Evolutionary conservation across 2,797 vertebrate species (phyloP), one percentile per base, ranked within the genome.

Genomic region (Megaceryle alcyon): DNA sequence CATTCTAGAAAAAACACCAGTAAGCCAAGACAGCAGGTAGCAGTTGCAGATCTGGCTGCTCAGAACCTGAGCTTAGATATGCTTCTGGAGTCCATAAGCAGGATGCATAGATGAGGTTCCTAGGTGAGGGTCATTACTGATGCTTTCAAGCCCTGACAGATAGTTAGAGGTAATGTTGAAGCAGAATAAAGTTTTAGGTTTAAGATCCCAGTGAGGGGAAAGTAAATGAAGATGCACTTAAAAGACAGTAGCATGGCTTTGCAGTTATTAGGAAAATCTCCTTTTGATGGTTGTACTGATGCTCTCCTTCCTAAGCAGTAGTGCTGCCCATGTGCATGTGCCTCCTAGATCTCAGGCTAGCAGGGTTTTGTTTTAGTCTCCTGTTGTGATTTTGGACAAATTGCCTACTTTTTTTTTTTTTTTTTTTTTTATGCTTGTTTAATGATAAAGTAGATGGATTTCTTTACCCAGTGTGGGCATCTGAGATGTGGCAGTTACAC

Each of bases 81-180:
- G 11, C 39, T 41, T 76, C 28, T 70, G 71, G 46, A 22, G 31
- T 48, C 39, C 44, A 17, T 14, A 22, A 51, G 31, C 19, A 65
- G 10, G 4, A 17, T 43, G 31, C 0, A 0, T 21, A 19, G 43
- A n/a, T 71, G 60, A 54, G 18, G 16, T 26, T 41, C 29, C 18
- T n/a, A 44, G 56, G 6, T 75, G 29, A 68, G 18, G 37, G 29
- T 26, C 18, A 10, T 26, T 60, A 15, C n/a, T 53, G 57, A 13
- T 59, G 57, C 31, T 69, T 31, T 59, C 31, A 59, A 59, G 33
- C n/a, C 31, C 46, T 76, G 31, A 33, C 53, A 66, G 23, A 35
- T 10, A 60, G 28, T 31, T 39, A 61, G 79, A 20, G 12, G 26
- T 57, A 86, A 64, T 26, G 28, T 35, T 86, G 82, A 78, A 86